Evolutionary conservation across 2,797 vertebrate genomes (phyloP).

Genomic region (Neosilurus mollespiculum): DNA sequence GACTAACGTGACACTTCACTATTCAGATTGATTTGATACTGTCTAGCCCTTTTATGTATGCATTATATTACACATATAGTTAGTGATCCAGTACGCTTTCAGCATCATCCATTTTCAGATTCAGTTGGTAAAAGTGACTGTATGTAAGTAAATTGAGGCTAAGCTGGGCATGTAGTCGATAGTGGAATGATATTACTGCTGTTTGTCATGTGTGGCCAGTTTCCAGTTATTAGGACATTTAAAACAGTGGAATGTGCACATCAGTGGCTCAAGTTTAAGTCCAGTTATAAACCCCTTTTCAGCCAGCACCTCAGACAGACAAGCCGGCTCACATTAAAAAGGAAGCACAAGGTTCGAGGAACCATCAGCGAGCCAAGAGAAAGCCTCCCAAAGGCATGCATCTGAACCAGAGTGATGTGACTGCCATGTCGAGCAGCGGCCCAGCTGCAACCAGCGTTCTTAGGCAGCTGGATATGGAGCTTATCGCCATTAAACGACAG

Average conservation of each 20-base stretch:
- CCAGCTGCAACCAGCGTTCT: slow-evolving; percentile 85
- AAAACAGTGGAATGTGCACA: too few relatives aligned
- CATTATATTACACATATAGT: background rate
- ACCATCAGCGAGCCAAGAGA: slow-evolving; percentile 87
- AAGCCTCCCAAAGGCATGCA: slow-evolving; percentile 96
- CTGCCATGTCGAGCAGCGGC: slow-evolving; percentile 83
- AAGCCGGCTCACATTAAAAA: slow-evolving; percentile 81
- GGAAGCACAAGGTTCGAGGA: slow-evolving; percentile 80
- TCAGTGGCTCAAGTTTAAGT: background rate
- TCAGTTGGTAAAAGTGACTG: background rate
- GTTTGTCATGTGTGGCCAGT: background rate
- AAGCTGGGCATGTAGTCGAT: too few relatives aligned
- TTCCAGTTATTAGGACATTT: background rate
- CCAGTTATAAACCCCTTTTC: background rate
- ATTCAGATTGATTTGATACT: background rate
- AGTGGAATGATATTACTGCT: background rate
- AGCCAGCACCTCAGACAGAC: slow-evolving; percentile 66
- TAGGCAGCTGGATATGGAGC: slow-evolving; percentile 88
- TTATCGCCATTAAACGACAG: slow-evolving; percentile 91
- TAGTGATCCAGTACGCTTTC: background rate
- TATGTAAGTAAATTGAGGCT: background rate
- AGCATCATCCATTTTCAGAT: background rate
- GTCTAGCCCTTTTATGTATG: background rate
- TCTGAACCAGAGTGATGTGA: slow-evolving; percentile 85
- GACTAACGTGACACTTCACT: background rate